Evolutionary conservation across 2,113 vertebrate genomes (phyloP).

Genomic region (Pungitius pungitius): DNA sequence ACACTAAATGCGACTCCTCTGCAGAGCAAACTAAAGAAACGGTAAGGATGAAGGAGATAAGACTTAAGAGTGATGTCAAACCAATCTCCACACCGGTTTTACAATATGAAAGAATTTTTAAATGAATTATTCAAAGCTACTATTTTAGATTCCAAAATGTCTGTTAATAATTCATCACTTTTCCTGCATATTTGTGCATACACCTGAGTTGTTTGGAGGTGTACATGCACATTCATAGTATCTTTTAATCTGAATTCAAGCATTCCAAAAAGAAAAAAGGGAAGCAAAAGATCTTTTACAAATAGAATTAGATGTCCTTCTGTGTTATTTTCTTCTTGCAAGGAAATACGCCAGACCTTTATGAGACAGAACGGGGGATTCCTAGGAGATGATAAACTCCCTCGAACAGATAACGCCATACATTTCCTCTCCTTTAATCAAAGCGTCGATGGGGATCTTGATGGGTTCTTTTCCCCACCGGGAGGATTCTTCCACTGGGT

Average conservation of each 20-base stretch:
- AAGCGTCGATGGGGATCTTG: conserved; percentile 41
- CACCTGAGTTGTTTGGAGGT: conserved; percentile 49
- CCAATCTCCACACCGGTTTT: conserved; percentile 49
- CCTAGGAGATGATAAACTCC: conserved; percentile 7
- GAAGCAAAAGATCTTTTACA: neutral
- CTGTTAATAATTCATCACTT: conserved; percentile 72
- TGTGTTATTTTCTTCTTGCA: neutral
- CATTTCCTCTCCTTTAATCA: conserved; percentile 31
- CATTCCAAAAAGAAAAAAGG: neutral
- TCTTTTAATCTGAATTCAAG: conserved; percentile 31
- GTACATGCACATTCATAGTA: conserved; percentile 41
- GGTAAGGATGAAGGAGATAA: neutral
- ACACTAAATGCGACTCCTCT: conserved; percentile 9
- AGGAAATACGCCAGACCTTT: conserved; percentile 1
- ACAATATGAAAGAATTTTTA: conserved; percentile 41
- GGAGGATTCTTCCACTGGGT: conserved; percentile 52
- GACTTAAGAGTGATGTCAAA: conserved; percentile 22
- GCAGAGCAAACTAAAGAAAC: neutral
- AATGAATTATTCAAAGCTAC: conserved; percentile 75
- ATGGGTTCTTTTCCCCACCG: conserved; percentile 28
- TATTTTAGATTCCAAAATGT: conserved; percentile 73
- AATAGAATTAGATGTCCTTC: neutral
- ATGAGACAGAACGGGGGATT: conserved; percentile 5
- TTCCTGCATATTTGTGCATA: conserved; percentile 62
- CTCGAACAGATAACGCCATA: conserved; percentile 4